Conservation (phyloP, 2,113 vertebrate genomes). For the Oxyruncus cristatus region DNA sequence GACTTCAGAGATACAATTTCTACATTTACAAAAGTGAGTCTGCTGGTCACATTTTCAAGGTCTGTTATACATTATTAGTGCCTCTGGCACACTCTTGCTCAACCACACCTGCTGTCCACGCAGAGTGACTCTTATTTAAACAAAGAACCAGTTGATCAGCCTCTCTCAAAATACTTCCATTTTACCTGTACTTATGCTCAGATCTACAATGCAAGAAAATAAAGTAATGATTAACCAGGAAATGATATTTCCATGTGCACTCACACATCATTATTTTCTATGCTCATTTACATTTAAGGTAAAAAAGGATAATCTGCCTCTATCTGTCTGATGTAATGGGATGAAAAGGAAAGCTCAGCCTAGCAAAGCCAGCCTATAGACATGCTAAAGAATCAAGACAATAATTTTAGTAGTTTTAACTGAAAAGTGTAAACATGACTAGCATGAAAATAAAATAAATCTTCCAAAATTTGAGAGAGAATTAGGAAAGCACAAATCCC, state of each 20-base stretch:
- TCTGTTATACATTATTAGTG: neutral
- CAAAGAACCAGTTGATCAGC: neutral
- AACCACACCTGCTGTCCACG: neutral
- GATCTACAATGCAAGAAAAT: neutral
- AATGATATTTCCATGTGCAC: neutral
- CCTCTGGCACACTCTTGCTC: neutral
- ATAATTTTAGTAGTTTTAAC: neutral
- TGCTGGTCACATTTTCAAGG: neutral
- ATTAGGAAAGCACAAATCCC: neutral
- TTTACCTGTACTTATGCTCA: neutral
- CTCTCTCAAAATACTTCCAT: neutral
- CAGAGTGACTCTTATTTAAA: neutral
- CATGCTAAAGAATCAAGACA: neutral
- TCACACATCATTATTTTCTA: neutral
- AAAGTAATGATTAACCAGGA: slow-evolving; percentile 19
- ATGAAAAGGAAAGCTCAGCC: neutral
- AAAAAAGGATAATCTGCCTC: neutral
- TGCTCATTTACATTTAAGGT: neutral
- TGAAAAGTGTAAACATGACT: neutral
- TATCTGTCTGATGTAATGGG: neutral
- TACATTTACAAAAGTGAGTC: neutral
- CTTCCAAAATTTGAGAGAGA: neutral
- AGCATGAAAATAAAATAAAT: neutral
- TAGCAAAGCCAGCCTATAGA: neutral
- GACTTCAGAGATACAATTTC: neutral